These are phyloP conservation scores for Neomicropteryx cornuta DNA, from an alignment of 1,140 invertebrate species.

Conservation along the genomic window DNA sequence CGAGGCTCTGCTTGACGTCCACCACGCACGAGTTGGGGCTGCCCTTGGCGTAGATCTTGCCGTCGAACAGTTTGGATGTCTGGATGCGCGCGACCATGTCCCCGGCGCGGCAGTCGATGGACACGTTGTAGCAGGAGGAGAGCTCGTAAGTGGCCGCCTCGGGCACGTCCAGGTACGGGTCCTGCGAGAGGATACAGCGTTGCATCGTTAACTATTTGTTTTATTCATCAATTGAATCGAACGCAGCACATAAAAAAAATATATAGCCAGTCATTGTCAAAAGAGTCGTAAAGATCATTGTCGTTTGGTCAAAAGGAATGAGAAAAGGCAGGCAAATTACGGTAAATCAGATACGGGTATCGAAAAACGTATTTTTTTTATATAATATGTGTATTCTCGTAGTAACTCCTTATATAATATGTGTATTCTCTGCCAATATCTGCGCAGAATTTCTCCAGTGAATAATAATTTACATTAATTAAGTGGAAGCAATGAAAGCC, in stretches of 20 bases:
- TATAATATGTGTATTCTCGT: too few relatives aligned
- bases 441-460: too few relatives aligned
- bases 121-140: conserved; percentile 89
- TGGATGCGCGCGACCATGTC: conserved; percentile 89
- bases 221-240: too few relatives aligned
- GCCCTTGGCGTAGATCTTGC: conserved; percentile 89
- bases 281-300: background rate
- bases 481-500: too few relatives aligned
- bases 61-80: conserved; percentile 85
- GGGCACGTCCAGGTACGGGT: conserved; percentile 80
- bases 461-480: too few relatives aligned
- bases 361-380: too few relatives aligned
- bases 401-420: too few relatives aligned
- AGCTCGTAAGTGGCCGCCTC: conserved; percentile 87
- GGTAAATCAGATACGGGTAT: too few relatives aligned
- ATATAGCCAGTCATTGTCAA: background rate
- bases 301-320: background rate
- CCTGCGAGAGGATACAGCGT: conserved; percentile 39
- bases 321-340: too few relatives aligned
- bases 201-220: background rate
- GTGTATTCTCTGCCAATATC: too few relatives aligned
- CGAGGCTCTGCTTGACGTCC: conserved; percentile 72
- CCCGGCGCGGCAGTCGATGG: conserved; percentile 80
- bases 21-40: conserved; percentile 84
- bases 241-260: background rate